Base-by-base conservation (phyloP, 2,797 vertebrate species). In the Dromococcyx pavoninus region DNA sequence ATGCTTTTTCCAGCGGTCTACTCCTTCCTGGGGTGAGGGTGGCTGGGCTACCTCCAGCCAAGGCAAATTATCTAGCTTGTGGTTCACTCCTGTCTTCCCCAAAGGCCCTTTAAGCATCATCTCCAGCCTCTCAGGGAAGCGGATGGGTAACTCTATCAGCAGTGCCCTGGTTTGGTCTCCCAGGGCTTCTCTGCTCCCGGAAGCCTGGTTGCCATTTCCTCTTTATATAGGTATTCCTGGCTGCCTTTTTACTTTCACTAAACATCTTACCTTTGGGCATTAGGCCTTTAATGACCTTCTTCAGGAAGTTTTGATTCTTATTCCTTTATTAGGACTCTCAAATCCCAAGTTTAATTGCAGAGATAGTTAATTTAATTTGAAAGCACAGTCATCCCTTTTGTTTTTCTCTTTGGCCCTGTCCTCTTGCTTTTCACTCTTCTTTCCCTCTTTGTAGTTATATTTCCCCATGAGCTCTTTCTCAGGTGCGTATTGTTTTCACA, bases 311-410 rank as follows among this genome's bases (percentile, higher is more conserved):
- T 89, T 10, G 1, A 3, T 71, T 86, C 61, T 81, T 70, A 11
- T 80, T 84, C 35, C 58, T 89, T 94, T 93, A 64, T 78, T 94
- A 78, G 48, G 39, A 78, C 8, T 67, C 73, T 91, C 92, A 96
- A 93, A 95, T 96, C 81, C 76, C 89, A 93, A 13, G 93, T 95
- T 94, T 85, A 96, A 94, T 96, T 84, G 95, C 65, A 46, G 48
- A 87, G 44, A 83, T 66, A 84, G 51, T 86, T 92, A 1, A 79
- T 77, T 95, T 94, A 19, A 75, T 96, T 97, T 91, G 65, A 51
- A 93, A 89, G 23, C 27, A 66, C 53, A 67, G 14, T 60, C 37
- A 70, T 73, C 8, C 39, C 51, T 93, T 96, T 96, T 94, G 79
- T 95, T 91, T 92, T 91, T 56, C n/a, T 91, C 58, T 86, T 92